Base-by-base conservation (phyloP, 53 echinoderm and acorn worm genomes). In the Zoroaster sp. region DNA sequence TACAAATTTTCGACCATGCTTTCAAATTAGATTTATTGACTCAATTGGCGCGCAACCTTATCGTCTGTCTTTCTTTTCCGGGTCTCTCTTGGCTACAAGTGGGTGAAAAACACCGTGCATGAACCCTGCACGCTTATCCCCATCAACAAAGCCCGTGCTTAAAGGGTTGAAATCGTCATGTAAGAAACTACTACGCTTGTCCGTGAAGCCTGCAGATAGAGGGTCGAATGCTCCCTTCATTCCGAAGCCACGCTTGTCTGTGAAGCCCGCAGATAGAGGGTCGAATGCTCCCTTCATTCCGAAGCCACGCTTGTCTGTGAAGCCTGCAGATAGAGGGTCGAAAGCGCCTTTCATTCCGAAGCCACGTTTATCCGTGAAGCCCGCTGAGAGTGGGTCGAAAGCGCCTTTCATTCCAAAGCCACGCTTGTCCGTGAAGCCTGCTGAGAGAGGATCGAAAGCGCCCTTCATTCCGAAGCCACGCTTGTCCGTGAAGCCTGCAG, bases 251-350 rank as follows among this genome's bases (percentile, higher is more conserved):
- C 83, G 45, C 83, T 83, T 83, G 36, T 83, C 83, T 35, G 83
- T 70, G 71, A 83, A 83, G 71, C 83, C 83, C 20, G 83, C 83
- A 3, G 83, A 83, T 8, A 83, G 72, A 21, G 72, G 83, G 46
- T 83, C 83, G 51, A 44, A 71, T 31, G 83, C 83, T 42, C 49
- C 78, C 14, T 40, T 34, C 31, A 3, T 47, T 17, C 72, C 17
- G 49, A 85, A 85, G 69, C 70, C 45, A 4, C 85, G 70, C 85
- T 85, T 85, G 69, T 85, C 85, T 23, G 85, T 49, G 85, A 85
- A 85, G 70, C 85, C 85, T 20, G 72, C 72, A 15, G 83, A 71
- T 2, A 83, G 83, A 20, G 83, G 83, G 36, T 83, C 83, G 68
- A 34, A 83, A 20, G 83, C 83, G 33, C 69, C 78, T 5, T 36